Conservation (phyloP, 2,113 vertebrate genomes). For the Tragulus kanchil region DNA sequence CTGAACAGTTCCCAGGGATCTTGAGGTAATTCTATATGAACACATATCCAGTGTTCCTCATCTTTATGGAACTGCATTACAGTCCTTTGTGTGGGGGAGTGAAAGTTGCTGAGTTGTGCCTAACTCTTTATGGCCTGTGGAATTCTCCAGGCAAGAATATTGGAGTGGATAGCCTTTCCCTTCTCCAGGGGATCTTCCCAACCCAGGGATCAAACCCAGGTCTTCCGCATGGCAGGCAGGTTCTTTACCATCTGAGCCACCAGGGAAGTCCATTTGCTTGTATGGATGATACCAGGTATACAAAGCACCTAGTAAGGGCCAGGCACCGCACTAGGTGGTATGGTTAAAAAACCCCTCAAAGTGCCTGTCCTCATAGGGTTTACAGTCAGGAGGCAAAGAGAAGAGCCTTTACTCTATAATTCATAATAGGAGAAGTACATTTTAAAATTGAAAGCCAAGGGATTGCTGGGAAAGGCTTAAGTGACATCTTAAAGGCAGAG, state of each 20-base stretch:
- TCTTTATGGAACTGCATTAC: background rate
- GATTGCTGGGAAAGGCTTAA: background rate
- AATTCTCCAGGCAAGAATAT: no score
- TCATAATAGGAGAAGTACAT: background rate
- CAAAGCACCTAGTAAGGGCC: background rate
- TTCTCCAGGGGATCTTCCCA: no score
- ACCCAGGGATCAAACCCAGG: no score
- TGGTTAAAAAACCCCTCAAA: background rate
- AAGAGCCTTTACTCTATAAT: background rate
- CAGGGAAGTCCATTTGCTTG: no score
- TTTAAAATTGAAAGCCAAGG: background rate
- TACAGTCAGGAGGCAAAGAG: background rate
- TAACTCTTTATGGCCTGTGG: no score
- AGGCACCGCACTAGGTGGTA: background rate
- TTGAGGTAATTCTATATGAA: background rate
- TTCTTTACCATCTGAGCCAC: no score
- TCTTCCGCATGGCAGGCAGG: no score
- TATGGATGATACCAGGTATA: no score
- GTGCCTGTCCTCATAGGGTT: background rate
- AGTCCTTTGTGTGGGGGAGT: background rate
- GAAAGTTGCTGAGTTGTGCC: no score
- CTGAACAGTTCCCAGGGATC: background rate
- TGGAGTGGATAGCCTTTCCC: no score
- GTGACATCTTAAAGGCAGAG: background rate
- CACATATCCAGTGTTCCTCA: background rate